Evolutionary conservation across 2,888 invertebrate genomes (phyloP).

Genomic region (Gortyna flavago): DNA sequence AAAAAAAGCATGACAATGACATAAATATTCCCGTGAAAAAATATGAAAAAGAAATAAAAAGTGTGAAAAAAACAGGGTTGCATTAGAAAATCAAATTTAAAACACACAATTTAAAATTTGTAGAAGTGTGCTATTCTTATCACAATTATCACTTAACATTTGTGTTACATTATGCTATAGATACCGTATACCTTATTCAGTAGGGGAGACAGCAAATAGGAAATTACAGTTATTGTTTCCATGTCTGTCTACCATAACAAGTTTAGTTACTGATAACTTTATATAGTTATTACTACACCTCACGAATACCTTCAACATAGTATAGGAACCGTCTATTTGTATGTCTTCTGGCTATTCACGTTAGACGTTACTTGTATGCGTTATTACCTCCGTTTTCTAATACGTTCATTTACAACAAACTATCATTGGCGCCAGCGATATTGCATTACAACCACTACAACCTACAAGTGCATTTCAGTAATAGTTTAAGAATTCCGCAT

Average conservation of each 20-base stretch:
- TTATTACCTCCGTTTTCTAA: constrained; percentile 16
- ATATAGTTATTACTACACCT: constrained; percentile 30
- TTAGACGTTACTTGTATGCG: constrained; percentile 2
- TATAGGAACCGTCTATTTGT: constrained; percentile 1
- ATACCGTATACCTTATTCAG: constrained; percentile 5
- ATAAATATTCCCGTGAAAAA: too few relatives aligned
- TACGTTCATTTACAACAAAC: not conserved
- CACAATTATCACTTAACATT: too few relatives aligned
- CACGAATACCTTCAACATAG: constrained; percentile 39
- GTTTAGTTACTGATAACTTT: constrained; percentile 28
- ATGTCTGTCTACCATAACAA: constrained; percentile 40
- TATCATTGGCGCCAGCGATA: not conserved
- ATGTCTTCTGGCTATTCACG: constrained; percentile 21
- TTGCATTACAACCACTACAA: not conserved
- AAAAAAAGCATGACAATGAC: too few relatives aligned
- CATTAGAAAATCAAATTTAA: too few relatives aligned
- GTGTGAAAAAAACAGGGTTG: too few relatives aligned
- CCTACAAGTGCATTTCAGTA: not conserved
- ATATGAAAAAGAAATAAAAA: too few relatives aligned
- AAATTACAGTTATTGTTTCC: constrained; percentile 38
- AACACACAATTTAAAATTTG: too few relatives aligned
- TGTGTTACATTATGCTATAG: constrained; percentile 15
- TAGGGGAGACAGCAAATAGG: constrained; percentile 19
- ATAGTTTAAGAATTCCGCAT: not conserved
- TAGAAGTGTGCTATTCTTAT: too few relatives aligned